Conservation (phyloP, 92 coral and sea anemone genomes). For the Chrysogorgia sp. region DNA sequence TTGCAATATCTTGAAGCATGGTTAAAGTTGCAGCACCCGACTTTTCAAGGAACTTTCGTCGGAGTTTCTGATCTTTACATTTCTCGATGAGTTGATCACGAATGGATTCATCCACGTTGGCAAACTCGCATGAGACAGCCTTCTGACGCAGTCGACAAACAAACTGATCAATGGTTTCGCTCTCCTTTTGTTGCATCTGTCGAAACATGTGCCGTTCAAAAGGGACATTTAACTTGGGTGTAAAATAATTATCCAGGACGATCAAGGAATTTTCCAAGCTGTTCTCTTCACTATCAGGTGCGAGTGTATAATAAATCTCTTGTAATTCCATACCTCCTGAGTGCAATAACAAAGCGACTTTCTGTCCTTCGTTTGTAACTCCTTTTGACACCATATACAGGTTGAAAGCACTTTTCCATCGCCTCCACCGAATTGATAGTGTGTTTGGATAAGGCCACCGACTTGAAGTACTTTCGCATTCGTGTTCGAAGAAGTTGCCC, state of each 20-base stretch:
- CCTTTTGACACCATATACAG: conserved; percentile 63
- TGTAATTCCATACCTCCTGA: conserved; percentile 59
- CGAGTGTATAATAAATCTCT: conserved; percentile 50
- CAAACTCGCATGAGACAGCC: conserved; percentile 55
- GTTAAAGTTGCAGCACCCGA: conserved; percentile 28
- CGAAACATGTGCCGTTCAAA: conserved; percentile 61
- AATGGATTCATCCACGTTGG: conserved; percentile 6
- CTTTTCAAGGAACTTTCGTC: conserved; percentile 51
- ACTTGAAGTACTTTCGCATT: no score
- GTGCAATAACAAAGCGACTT: conserved; percentile 53
- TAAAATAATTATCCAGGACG: conserved; percentile 58
- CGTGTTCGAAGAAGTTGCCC: no score
- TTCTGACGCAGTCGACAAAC: conserved; percentile 54
- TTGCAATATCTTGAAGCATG: conserved; percentile 40
- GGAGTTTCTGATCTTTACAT: conserved; percentile 27
- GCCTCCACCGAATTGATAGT: conserved; percentile 51
- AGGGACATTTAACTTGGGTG: conserved; percentile 57
- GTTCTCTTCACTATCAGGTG: conserved; percentile 48
- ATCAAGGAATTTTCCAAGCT: conserved; percentile 44
- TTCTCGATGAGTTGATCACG: conserved; percentile 63
- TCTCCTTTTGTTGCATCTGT: conserved; percentile 51
- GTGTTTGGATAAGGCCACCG: conserved; percentile 47
- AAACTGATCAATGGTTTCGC: conserved; percentile 61
- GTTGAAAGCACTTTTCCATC: conserved; percentile 67
- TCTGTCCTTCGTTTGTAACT: conserved; percentile 58